Base-by-base conservation (phyloP, 1,140 invertebrate species). In the Drosophila fuyamai region DNA sequence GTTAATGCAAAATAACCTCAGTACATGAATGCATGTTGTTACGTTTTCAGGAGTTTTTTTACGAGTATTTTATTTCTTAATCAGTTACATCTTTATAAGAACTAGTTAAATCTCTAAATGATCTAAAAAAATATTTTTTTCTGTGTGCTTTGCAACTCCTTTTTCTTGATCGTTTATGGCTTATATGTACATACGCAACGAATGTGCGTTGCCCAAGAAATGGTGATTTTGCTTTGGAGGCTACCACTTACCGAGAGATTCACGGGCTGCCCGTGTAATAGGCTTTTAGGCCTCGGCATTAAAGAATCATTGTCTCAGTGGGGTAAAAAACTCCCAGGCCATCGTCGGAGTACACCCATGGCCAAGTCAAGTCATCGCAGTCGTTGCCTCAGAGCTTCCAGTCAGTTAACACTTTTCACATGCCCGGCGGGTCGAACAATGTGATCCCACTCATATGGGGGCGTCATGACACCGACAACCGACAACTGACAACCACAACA, bases 351-450 rank as follows among this genome's bases (percentile, higher is more conserved):
- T 47, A 55, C 61, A 67, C 40, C 68, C 77, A 67, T 79, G 77
- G 66, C 73, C 79, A 71, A 51, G 76, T 71, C 56, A 51, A 43
- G 48, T 47, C 68, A 63, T 50, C 51, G 46, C 43, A 32, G 27
- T 40, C 50, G 59, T 67, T 55, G 54, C 47, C 44, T 40, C 54
- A 66, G 27, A 38, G 40, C 44, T 48, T 48, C 54, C 61, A 63
- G 50, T 58, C 43, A 75, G 81, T 83, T 83, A 84, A 80, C 81
- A 84, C 81, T 84, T 83, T 84, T 83, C 79, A 83, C 79, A 84
- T 84, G 60, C 73, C 73, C 46, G 38, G 35, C 47, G 46, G 50
- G 29, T 58, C 65, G 76, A 83, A 83, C 81, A 83, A 83, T 83
- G 81, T 83, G 56, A 43, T 36, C 43, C 57, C 81, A 84, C 81